phyloP scores from a whole-genome alignment of 2,113 vertebrate genomes.

The Malaclemys terrapin region DNA sequence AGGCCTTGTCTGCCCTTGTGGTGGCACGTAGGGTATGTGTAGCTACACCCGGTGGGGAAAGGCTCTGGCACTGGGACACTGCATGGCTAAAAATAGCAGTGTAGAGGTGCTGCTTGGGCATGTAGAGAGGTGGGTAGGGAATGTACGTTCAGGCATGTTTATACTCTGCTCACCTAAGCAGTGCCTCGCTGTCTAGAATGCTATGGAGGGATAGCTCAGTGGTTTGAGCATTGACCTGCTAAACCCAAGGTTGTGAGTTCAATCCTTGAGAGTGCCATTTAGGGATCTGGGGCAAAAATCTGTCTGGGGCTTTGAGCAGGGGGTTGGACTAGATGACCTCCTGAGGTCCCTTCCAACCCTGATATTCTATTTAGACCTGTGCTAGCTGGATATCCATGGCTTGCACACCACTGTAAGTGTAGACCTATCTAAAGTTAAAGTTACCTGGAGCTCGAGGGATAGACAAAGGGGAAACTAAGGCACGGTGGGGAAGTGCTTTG shows the following conservation, averaged over 20 bases:
- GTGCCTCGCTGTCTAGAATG: neutral
- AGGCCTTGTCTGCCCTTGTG: neutral
- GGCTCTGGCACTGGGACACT: neutral
- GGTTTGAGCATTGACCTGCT: too few relatives aligned
- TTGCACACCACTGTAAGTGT: too few relatives aligned
- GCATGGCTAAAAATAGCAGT: neutral
- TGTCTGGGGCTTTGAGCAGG: too few relatives aligned
- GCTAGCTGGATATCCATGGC: too few relatives aligned
- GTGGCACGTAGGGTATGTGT: neutral
- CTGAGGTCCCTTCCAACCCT: too few relatives aligned
- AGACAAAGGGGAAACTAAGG: neutral
- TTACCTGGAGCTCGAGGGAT: neutral
- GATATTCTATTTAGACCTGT: neutral
- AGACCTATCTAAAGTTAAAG: neutral
- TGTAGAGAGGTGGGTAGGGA: neutral
- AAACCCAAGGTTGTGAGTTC: too few relatives aligned
- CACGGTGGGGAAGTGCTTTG: neutral
- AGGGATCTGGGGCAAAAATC: too few relatives aligned
- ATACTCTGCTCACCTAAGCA: neutral
- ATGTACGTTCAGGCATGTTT: neutral
- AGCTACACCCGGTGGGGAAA: neutral
- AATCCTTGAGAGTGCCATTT: too few relatives aligned
- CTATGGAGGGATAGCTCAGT: neutral
- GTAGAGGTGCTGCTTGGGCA: neutral
- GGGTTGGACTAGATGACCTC: too few relatives aligned